Percentiles rank a stretch among this genome's conserved stretches.
phyloP scores from a whole-genome alignment of 2,888 invertebrate genomes.

The Archips xylosteana region DNA sequence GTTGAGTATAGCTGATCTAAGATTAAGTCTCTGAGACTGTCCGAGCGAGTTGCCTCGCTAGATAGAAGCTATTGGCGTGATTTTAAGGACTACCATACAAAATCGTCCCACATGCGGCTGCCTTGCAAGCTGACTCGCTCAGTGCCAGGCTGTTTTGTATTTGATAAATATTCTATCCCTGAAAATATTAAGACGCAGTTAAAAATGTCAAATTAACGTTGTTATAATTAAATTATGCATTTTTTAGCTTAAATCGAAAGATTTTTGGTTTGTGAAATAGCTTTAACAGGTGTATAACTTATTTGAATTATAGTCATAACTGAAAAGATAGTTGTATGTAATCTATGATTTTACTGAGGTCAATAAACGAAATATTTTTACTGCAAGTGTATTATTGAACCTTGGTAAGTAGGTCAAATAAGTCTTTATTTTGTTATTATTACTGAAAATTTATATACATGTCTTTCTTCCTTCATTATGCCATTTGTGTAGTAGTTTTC shows the following conservation, averaged over 20 bases:
- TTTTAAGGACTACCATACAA: background rate
- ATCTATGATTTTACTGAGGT: slow-evolving; percentile 28
- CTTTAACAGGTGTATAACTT: slow-evolving; percentile 1
- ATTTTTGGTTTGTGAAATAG: slow-evolving; percentile 17
- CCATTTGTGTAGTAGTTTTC: background rate
- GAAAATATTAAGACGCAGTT: background rate
- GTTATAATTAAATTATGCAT: background rate
- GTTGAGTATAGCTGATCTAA: too few relatives aligned
- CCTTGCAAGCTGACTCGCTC: background rate
- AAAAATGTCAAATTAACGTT: background rate
- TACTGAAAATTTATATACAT: too few relatives aligned
- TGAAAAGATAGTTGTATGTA: slow-evolving; percentile 9
- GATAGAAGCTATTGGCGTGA: background rate
- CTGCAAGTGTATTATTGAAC: slow-evolving; percentile 13
- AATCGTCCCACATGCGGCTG: background rate
- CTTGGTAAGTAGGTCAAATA: too few relatives aligned
- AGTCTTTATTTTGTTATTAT: too few relatives aligned
- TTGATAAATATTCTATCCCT: background rate
- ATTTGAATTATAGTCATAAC: slow-evolving; percentile 22
- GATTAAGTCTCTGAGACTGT: background rate
- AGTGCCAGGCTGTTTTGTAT: background rate
- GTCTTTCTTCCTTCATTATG: background rate
- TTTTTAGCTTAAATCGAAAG: background rate
- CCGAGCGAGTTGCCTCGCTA: background rate
- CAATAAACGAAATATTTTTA: slow-evolving; percentile 36